phyloP scores from a whole-genome alignment of 2,888 invertebrate genomes.

The Pterobdella sp. region DNA sequence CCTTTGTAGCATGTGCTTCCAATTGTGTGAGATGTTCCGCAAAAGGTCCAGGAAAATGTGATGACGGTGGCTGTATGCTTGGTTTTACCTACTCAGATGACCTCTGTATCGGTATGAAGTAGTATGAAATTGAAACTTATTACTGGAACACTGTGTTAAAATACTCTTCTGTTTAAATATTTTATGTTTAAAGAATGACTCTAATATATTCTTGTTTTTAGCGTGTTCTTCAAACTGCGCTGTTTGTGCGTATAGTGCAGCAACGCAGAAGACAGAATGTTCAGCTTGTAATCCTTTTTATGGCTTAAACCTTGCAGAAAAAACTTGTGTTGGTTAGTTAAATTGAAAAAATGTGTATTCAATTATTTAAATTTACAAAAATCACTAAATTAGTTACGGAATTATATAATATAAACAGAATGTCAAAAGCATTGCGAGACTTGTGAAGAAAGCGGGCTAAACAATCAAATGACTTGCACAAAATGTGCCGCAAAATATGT shows the following conservation, averaged over 20 bases:
- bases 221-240: conserved; percentile 33
- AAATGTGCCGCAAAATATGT: conserved; percentile 29
- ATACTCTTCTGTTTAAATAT: neutral
- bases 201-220: too few species aligned
- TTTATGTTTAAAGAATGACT: neutral
- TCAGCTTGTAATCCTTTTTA: conserved; percentile 25
- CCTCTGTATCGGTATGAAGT: conserved; percentile 6
- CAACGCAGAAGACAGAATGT: conserved; percentile 27
- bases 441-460: conserved; percentile 26
- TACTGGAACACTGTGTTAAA: neutral
- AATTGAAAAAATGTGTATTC: neutral
- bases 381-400: too few species aligned
- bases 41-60: conserved; percentile 31
- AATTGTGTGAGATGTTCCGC: conserved; percentile 28
- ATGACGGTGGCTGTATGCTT: conserved; percentile 16
- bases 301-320: conserved; percentile 32
- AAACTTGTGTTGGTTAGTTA: conserved; percentile 32
- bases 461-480: conserved; percentile 31
- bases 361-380: too few species aligned
- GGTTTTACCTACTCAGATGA: conserved; percentile 17
- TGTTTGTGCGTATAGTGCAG: conserved; percentile 30
- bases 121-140: conserved; percentile 7
- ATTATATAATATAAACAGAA: conserved; percentile 23
- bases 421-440: conserved; percentile 31
- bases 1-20: conserved; percentile 28